Conservation (phyloP, 2,113 vertebrate species). For the Monarcha castaneiventris region DNA sequence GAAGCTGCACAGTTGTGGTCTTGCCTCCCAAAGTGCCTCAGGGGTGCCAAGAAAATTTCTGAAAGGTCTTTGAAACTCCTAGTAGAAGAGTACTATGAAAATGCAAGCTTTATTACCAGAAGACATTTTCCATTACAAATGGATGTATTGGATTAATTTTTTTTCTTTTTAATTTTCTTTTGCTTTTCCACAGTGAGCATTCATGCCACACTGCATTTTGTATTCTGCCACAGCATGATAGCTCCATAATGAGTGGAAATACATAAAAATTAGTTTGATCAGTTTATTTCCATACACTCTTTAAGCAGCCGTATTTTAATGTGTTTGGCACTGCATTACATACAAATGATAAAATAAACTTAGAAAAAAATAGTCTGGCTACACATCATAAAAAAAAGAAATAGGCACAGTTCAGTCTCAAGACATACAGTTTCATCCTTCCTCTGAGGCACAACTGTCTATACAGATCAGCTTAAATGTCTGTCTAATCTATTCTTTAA, state of each 20-base stretch:
- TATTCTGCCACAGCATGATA: neutral
- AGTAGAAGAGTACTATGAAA: neutral
- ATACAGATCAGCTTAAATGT: neutral
- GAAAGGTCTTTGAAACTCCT: neutral
- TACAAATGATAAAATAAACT: neutral
- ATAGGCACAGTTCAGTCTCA: neutral
- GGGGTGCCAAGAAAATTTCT: neutral
- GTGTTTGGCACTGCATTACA: neutral
- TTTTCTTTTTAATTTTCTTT: neutral
- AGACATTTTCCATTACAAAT: neutral
- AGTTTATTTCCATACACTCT: neutral
- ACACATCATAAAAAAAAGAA: neutral
- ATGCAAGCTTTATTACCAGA: neutral
- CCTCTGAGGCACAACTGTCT: neutral
- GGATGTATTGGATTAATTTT: neutral
- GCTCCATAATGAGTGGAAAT: neutral
- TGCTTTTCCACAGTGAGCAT: neutral
- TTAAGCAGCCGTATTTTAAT: neutral
- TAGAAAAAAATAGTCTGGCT: neutral
- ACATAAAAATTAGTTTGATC: constrained; percentile 20
- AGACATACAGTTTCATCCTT: neutral
- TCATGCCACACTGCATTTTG: neutral
- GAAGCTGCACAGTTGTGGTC: neutral
- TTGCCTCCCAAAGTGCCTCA: neutral
- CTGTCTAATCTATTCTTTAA: neutral